phyloP scores from a whole-genome alignment of 2,888 invertebrate species.

The Harpalus rubripes region DNA sequence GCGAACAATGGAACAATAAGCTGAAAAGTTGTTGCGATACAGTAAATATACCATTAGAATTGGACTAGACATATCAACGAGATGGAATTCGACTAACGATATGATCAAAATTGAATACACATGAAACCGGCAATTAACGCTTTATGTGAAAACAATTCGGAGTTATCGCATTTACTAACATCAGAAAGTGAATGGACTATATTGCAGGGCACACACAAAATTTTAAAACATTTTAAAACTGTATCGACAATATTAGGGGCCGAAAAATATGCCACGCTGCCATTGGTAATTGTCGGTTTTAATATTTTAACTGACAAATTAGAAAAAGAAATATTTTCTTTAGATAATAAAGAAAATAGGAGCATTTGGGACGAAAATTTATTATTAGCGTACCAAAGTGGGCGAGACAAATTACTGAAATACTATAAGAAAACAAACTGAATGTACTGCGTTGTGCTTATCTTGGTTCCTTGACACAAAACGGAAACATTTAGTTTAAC shows the following conservation, averaged over 20 bases:
- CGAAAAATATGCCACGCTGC: not conserved
- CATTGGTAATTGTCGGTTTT: not conserved
- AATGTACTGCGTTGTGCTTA: constrained; percentile 69
- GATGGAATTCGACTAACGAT: constrained; percentile 45
- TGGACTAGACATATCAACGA: constrained; percentile 32
- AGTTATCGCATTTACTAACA: constrained; percentile 1
- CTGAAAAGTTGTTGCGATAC: constrained; percentile 16
- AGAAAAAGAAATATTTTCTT: not conserved
- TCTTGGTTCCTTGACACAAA: constrained; percentile 69
- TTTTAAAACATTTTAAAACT: not conserved
- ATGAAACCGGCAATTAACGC: constrained; percentile 39
- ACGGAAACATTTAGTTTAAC: constrained; percentile 68
- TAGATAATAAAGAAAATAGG: not conserved
- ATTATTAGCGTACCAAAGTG: constrained; percentile 59
- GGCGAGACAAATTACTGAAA: constrained; percentile 68
- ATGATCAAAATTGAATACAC: not conserved
- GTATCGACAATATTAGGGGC: not conserved
- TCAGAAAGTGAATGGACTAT: not conserved
- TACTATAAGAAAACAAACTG: constrained; percentile 68
- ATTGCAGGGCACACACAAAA: not conserved
- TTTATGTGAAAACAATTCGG: constrained; percentile 16
- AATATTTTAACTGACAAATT: not conserved
- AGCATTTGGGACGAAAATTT: not conserved
- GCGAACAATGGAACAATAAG: constrained; percentile 26
- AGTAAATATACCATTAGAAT: constrained; percentile 19